Percentiles rank a stretch among this genome's conserved stretches.
Conservation (phyloP, 2,113 vertebrate species). For the Stegastes partitus region DNA sequence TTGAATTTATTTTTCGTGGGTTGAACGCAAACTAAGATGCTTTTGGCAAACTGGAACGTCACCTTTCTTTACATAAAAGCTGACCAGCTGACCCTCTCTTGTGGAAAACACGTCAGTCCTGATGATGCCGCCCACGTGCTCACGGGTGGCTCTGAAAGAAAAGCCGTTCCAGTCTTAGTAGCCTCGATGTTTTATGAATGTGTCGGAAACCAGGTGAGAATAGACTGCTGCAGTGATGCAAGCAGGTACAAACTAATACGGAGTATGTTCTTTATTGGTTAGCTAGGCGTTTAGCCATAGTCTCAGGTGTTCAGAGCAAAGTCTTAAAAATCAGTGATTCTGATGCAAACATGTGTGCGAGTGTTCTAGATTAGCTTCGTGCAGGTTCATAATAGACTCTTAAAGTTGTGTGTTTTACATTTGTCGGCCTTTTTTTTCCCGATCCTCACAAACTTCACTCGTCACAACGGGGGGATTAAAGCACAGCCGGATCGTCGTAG, state of each 20-base stretch:
- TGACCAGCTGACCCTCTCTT: no score
- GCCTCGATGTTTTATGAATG: neutral
- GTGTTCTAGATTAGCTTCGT: slow-evolving; percentile 6
- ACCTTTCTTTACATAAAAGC: neutral
- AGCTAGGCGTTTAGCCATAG: slow-evolving; percentile 58
- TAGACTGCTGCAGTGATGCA: slow-evolving; percentile 21
- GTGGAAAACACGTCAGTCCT: no score
- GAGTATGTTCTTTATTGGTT: slow-evolving; percentile 47
- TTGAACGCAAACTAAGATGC: slow-evolving; percentile 19
- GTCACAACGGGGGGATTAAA: neutral
- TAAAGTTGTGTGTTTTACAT: slow-evolving; percentile 9
- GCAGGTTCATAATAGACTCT: slow-evolving; percentile 20
- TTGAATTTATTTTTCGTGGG: neutral
- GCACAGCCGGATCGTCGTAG: slow-evolving; percentile 1
- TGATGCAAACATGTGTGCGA: slow-evolving; percentile 32
- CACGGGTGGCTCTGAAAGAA: no score
- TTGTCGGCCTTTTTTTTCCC: neutral
- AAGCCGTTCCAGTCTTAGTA: neutral
- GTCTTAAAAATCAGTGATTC: slow-evolving; percentile 42
- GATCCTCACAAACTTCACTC: neutral
- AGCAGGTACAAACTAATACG: slow-evolving; percentile 28
- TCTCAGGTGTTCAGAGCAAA: slow-evolving; percentile 69
- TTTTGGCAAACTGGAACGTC: slow-evolving; percentile 12
- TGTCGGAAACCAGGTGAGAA: slow-evolving; percentile 51
- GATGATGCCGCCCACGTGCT: no score